Conservation (phyloP, 2,797 vertebrate genomes). For the Sebastes iracundus region DNA sequence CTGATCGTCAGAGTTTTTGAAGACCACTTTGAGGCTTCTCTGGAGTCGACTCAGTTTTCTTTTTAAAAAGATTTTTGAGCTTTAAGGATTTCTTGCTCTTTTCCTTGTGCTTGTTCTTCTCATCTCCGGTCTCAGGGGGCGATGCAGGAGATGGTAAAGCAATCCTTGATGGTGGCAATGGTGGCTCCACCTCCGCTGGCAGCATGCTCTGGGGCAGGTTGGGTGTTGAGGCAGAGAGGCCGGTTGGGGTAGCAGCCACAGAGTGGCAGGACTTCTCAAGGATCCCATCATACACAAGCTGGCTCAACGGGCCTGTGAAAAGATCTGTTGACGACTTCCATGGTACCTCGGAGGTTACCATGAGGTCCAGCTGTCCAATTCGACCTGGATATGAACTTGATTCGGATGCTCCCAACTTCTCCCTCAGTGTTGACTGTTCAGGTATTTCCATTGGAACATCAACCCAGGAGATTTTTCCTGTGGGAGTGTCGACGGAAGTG, state of each 20-base stretch:
- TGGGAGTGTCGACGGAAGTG: conserved; percentile 45
- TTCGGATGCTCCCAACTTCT: conserved; percentile 66
- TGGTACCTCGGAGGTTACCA: conserved; percentile 80
- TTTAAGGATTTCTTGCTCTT: conserved; percentile 93
- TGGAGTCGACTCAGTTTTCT: conserved; percentile 82
- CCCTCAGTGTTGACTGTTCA: conserved; percentile 46
- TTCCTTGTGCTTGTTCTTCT: conserved; percentile 84
- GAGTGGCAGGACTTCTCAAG: conserved; percentile 93
- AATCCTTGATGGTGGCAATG: conserved; percentile 13
- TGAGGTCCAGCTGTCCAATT: conserved; percentile 89
- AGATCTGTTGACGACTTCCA: conserved; percentile 70
- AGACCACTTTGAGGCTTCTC: conserved; percentile 73
- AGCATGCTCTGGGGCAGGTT: conserved; percentile 80
- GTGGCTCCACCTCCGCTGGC: conserved; percentile 50
- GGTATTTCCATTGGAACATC: conserved; percentile 56
- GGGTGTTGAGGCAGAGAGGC: conserved; percentile 62
- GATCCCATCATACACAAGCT: conserved; percentile 94
- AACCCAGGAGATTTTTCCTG: conserved; percentile 54
- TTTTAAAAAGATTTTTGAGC: conserved; percentile 97
- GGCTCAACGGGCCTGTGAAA: conserved; percentile 76
- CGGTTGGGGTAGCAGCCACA: conserved; percentile 57
- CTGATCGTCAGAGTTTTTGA: conserved; percentile 72
- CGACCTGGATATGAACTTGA: conserved; percentile 66
- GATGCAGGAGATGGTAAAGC: conserved; percentile 57
- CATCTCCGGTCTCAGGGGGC: conserved; percentile 71